These are phyloP conservation scores for Peromyscus polionotus DNA, from an alignment of 2,113 vertebrate genomes.

Conservation along the genomic window DNA sequence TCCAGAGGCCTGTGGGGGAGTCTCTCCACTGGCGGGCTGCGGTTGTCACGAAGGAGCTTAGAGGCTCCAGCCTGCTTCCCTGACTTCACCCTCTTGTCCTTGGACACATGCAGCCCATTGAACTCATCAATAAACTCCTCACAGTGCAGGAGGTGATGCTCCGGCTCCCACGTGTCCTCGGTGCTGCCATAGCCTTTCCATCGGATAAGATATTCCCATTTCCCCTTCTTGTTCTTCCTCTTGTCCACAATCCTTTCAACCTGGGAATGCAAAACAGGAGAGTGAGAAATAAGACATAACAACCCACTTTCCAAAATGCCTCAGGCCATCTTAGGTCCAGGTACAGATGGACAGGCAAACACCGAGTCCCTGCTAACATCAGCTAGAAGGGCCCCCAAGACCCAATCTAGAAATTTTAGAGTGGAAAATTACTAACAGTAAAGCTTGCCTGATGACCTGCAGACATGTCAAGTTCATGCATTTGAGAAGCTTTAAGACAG, in stretches of 20 bases:
- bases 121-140: constrained; percentile 99
- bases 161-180: constrained; percentile 98
- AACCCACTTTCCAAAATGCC: not conserved
- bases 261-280: constrained; percentile 81
- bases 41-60: constrained; percentile 86
- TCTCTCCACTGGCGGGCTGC: constrained; percentile 84
- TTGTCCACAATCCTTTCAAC: constrained; percentile 99
- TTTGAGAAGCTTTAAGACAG: not conserved
- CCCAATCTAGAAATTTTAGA: not conserved
- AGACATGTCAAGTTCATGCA: not conserved
- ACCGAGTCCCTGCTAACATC: not conserved
- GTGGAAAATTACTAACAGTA: not conserved
- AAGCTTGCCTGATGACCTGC: too few relatives aligned
- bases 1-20: constrained; percentile 88
- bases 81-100: constrained; percentile 91
- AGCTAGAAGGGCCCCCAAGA: not conserved
- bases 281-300: not conserved
- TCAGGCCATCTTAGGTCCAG: not conserved
- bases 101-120: constrained; percentile 92
- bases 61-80: constrained; percentile 86
- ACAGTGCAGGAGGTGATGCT: constrained; percentile 96
- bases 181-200: constrained; percentile 99
- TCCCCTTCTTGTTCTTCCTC: constrained; percentile 98
- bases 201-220: constrained; percentile 98
- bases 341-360: not conserved